phyloP scores from a whole-genome alignment of 2,888 invertebrate genomes.

The Drosophila austrosaltans region DNA sequence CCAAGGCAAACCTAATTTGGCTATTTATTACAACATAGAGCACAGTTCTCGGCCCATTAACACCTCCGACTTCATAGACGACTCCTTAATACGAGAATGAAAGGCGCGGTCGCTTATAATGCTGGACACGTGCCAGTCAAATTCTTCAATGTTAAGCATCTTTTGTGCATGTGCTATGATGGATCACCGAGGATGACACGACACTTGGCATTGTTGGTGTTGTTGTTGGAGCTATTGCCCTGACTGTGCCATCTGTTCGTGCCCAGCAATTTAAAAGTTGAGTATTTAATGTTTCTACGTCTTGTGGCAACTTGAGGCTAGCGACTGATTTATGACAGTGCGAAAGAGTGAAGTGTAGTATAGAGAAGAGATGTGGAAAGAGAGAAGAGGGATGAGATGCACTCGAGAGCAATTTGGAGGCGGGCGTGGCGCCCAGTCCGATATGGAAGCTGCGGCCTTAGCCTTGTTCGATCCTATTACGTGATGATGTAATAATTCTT shows the following conservation, averaged over 20 bases:
- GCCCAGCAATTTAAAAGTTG: slow-evolving; percentile 73
- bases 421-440: slow-evolving; percentile 68
- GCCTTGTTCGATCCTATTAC: slow-evolving; percentile 59
- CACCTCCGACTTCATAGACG: slow-evolving; percentile 39
- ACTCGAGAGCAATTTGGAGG: slow-evolving; percentile 66
- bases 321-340: slow-evolving; percentile 74
- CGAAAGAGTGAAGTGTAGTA: slow-evolving; percentile 55
- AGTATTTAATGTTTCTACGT: slow-evolving; percentile 67
- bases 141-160: slow-evolving; percentile 51
- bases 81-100: slow-evolving; percentile 50
- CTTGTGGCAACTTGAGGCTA: slow-evolving; percentile 57
- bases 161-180: slow-evolving; percentile 61
- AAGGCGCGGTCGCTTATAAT: slow-evolving; percentile 43
- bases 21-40: slow-evolving; percentile 62
- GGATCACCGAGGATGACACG: slow-evolving; percentile 74
- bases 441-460: slow-evolving; percentile 32
- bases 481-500: slow-evolving; percentile 79
- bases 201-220: slow-evolving; percentile 66
- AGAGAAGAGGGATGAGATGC: slow-evolving; percentile 32
- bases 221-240: slow-evolving; percentile 40
- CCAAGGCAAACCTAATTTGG: slow-evolving; percentile 60
- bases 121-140: slow-evolving; percentile 75
- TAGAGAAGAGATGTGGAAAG: neutral
- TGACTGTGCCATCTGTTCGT: slow-evolving; percentile 56
- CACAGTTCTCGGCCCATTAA: slow-evolving; percentile 45